Base-by-base conservation (phyloP, 2,888 invertebrate species). In the Aleiodes alternator region DNA sequence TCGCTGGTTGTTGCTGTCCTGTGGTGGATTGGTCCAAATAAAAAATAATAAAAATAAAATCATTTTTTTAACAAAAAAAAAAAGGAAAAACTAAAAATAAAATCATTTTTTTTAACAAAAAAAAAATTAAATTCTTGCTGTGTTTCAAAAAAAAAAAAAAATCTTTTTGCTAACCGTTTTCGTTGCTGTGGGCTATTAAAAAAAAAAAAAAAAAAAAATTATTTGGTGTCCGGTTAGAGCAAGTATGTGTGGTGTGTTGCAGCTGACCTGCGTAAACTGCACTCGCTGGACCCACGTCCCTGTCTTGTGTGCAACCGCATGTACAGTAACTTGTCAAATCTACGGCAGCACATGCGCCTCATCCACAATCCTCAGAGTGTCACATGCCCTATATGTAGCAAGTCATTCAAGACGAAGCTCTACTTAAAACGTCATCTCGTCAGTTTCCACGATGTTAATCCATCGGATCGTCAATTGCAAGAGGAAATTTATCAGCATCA, bases 271-370 rank as follows among this genome's bases (percentile, higher is more conserved):
- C 90, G 90, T 85, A 90, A 90, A 88, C 90, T 90, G 87, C 90
- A 90, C 89, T 90, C 90, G 86, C 90, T 91, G 89, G 91, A 91
- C 88, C 90, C 91, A 85, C 91, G 92, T 87, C 92, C 92, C 80
- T 93, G 93, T 90, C 92, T 92, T 84, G 92, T 92, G 87, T 93
- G 93, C 90, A 92, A 92, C 85, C 91, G 92, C 87, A 91, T 92
- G 85, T 93, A 93, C 91, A 92, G 92, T 90, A 93, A 93, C 90
- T 90, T 93, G 84, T 92, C 92, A 83, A 93, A 93, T 90, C 90
- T 93, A 82, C 90, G 93, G 80, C 93, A 93, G 86, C 93, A 93
- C 90, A 92, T 93, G 90, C 92, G 92, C 88, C 91, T 93, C 83
- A 93, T 93, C 87, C 93, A 93, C 89, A 92, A 92, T 89, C 92